Evolutionary conservation across 2,888 invertebrate genomes (phyloP).

Genomic region (Chirona hameri): DNA sequence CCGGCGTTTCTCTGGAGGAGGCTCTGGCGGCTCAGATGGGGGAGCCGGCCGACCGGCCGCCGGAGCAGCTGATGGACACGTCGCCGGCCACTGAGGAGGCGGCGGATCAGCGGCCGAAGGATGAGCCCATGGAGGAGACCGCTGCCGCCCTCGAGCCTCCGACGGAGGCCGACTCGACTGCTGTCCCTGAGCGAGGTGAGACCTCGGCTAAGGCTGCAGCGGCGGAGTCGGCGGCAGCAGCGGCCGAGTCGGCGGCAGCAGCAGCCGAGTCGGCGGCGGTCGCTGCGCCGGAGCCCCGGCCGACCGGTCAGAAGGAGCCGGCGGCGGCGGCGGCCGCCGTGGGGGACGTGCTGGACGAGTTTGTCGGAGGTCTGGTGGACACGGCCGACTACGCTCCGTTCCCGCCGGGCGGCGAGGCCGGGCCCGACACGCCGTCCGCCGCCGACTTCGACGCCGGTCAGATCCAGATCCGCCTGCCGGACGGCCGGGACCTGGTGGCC

Average conservation of each 20-base stretch:
- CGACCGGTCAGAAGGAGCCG: background rate
- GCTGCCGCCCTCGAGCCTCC: background rate
- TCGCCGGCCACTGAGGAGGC: background rate
- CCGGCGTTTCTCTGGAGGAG: too few species aligned
- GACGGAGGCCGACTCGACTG: background rate
- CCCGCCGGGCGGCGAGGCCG: background rate
- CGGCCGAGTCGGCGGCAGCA: background rate
- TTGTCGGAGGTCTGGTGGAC: constrained; percentile 27
- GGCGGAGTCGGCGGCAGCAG: background rate
- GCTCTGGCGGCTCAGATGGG: background rate
- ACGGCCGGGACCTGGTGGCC: background rate
- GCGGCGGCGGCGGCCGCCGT: background rate
- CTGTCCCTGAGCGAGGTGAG: background rate
- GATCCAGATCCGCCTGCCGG: background rate
- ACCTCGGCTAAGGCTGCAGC: background rate
- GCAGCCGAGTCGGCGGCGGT: background rate
- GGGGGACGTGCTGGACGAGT: constrained; percentile 25
- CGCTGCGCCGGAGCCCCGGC: background rate
- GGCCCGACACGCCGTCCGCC: background rate
- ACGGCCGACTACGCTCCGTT: background rate
- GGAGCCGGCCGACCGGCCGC: too few species aligned
- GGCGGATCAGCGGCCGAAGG: background rate
- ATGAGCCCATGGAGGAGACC: background rate
- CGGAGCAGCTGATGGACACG: background rate
- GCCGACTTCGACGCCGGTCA: background rate